phyloP scores from a whole-genome alignment of 2,888 invertebrate genomes.

The Acrobasis suavella region DNA sequence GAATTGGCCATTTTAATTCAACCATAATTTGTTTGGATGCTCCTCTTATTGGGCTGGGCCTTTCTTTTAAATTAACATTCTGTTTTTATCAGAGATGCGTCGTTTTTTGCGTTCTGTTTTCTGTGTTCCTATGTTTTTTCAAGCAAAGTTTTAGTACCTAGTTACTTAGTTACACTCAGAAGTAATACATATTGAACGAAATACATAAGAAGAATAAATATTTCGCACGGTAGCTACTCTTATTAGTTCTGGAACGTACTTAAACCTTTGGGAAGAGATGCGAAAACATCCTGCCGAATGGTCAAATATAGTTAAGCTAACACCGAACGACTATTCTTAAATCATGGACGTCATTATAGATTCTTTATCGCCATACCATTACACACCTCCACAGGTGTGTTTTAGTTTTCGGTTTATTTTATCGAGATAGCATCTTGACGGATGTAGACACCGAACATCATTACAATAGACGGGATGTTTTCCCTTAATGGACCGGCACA shows the following conservation, averaged over 20 bases:
- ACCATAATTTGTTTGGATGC: slow-evolving; percentile 16
- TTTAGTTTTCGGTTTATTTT: slow-evolving; percentile 74
- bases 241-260: neutral
- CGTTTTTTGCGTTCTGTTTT: neutral
- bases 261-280: neutral
- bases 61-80: neutral
- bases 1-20: slow-evolving; percentile 25
- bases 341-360: slow-evolving; percentile 61
- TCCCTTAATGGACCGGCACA: slow-evolving; percentile 70
- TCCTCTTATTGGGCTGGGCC: neutral
- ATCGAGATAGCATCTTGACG: slow-evolving; percentile 75
- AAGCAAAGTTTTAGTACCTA: no score
- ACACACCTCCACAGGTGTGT: slow-evolving; percentile 58
- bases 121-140: no score
- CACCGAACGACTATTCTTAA: slow-evolving; percentile 57
- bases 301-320: slow-evolving; percentile 42
- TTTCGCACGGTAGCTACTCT: no score
- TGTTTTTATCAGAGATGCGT: neutral
- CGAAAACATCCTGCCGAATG: slow-evolving; percentile 9
- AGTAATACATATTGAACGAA: no score
- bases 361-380: slow-evolving; percentile 48
- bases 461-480: slow-evolving; percentile 70
- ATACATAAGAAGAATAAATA: no score
- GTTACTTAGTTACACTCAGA: no score
- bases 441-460: slow-evolving; percentile 68